Base-by-base conservation (phyloP, 2,888 invertebrate genomes). In the Pandemis corylana region DNA sequence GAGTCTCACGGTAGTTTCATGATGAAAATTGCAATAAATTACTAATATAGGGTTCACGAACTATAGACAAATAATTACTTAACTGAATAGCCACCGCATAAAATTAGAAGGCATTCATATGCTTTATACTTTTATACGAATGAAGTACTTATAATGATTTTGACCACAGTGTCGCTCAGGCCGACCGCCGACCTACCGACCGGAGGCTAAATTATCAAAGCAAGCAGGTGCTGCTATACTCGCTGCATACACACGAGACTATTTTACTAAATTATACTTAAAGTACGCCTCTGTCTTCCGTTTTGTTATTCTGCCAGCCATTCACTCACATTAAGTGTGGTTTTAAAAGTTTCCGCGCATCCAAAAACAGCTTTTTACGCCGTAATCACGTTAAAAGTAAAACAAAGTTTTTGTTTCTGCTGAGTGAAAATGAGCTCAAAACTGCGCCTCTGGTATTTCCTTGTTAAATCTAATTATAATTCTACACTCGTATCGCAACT, bases 281-380 rank as follows among this genome's bases (percentile, higher is more conserved):
- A 56, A 56, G 7, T 42, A 62, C 36, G 42, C 42, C 41, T 62
- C 42, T 62, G 41, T 62, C n/a, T 41, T n/a, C 62, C n/a, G 7
- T n/a, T 41, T 62, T 42, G n/a, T 41, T 62, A 62, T 42, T 42
- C 41, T 13, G n/a, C 42, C n/a, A 62, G 62, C 62, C 62, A 12
- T 42, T 42, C 62, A 13, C 62, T 62, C n/a, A 42, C 62, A 41
- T 62, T 41, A 62, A 20, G 41, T 62, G 62, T 62, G 62, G 36
- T 62, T 62, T 41, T 62, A 36, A 41, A 62, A 62, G 41, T 41
- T 62, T 41, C 9, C 41, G 41, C 41, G 41, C 62, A 62, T 62
- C 12, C 13, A 41, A 62, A 36, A 62, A 62, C 41, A 62, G 41
- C 62, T 62, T 62, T 61, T 62, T 62, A 7, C 5, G 10, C 59